Evolutionary conservation across 1,140 invertebrate genomes (phyloP).

Genomic region (Eulimnadia texana): DNA sequence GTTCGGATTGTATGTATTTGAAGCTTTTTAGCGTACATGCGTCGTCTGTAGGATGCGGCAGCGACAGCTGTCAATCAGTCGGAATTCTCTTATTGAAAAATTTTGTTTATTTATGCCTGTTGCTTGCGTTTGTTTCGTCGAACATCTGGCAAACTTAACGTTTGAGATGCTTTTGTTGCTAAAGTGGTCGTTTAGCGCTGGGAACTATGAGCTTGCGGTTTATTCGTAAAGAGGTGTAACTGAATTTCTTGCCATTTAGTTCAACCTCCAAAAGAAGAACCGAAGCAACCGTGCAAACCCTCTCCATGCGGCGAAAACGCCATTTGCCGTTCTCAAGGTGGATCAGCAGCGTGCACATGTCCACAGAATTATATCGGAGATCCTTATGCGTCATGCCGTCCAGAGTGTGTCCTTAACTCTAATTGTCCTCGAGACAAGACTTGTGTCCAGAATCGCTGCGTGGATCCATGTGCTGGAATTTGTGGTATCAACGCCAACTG

Average conservation of each 20-base stretch:
- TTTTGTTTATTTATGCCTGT: too few relatives aligned
- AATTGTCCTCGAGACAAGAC: slow-evolving; percentile 52
- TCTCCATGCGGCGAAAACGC: slow-evolving; percentile 29
- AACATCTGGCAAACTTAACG: too few relatives aligned
- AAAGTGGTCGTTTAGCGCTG: too few relatives aligned
- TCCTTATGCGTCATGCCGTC: slow-evolving; percentile 56
- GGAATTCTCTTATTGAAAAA: too few relatives aligned
- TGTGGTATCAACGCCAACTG: slow-evolving; percentile 58
- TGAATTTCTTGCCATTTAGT: not conserved
- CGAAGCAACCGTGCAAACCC: slow-evolving; percentile 27
- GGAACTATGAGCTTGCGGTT: too few relatives aligned
- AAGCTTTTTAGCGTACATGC: too few relatives aligned
- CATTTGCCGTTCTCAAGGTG: slow-evolving; percentile 24
- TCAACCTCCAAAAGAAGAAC: slow-evolving; percentile 16
- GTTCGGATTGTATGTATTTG: too few relatives aligned
- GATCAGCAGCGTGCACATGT: slow-evolving; percentile 14
- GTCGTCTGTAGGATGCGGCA: too few relatives aligned
- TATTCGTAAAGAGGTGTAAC: too few relatives aligned
- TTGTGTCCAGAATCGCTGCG: slow-evolving; percentile 57
- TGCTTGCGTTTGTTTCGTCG: too few relatives aligned
- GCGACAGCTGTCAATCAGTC: too few relatives aligned
- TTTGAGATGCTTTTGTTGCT: too few relatives aligned
- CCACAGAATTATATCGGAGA: slow-evolving; percentile 48
- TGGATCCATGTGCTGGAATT: slow-evolving; percentile 56
- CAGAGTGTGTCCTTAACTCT: slow-evolving; percentile 54